Conservation (phyloP, 1,140 invertebrate species). For the Drusus annulatus region DNA sequence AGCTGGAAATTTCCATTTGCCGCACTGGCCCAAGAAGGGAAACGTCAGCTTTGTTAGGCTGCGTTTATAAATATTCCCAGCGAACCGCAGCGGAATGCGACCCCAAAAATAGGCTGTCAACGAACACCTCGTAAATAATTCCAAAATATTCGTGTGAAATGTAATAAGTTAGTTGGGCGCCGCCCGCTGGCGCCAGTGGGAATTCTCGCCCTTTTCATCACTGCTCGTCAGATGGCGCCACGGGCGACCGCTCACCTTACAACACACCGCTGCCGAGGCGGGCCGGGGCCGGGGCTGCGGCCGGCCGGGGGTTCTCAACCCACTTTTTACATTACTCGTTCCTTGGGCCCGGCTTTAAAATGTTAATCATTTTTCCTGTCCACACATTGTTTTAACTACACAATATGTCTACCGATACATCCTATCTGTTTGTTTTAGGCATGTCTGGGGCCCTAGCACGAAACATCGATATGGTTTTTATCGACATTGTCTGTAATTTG, state of each 20-base stretch:
- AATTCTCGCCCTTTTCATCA: constrained; percentile 3
- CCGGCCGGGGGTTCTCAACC: neutral
- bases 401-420: too few species aligned
- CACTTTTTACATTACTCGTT: neutral
- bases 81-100: constrained; percentile 28
- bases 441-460: too few species aligned
- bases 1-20: neutral
- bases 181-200: constrained; percentile 6
- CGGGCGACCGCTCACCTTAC: neutral
- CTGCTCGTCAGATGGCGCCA: neutral
- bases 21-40: neutral
- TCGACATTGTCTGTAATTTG: too few species aligned
- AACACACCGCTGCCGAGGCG: neutral
- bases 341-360: too few species aligned
- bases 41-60: constrained; percentile 12
- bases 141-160: constrained; percentile 31
- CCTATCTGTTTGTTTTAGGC: too few species aligned
- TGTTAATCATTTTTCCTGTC: too few species aligned
- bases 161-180: constrained; percentile 22
- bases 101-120: constrained; percentile 33
- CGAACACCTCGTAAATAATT: constrained; percentile 30
- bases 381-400: too few species aligned
- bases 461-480: too few species aligned
- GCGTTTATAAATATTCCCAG: constrained; percentile 13
- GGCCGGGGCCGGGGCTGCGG: too few species aligned